These are phyloP conservation scores for Listrodromus nycthemerus DNA, from an alignment of 2,888 invertebrate species.

Conservation along the genomic window DNA sequence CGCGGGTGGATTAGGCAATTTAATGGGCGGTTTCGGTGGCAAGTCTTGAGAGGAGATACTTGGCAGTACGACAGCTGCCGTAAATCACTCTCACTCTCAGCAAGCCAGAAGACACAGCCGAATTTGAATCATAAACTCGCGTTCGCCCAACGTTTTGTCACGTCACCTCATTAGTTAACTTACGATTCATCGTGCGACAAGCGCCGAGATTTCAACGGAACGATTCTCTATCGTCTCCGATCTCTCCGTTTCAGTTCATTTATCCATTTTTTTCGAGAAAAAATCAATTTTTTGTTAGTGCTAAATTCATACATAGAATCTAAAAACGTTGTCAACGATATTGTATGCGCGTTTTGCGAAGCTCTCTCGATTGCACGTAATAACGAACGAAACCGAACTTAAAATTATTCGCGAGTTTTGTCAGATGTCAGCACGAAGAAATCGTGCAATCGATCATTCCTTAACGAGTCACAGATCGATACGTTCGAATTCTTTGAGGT, in stretches of 20 bases:
- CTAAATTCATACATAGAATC: slow-evolving; percentile 27
- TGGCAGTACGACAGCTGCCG: slow-evolving; percentile 68
- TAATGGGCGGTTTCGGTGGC: slow-evolving; percentile 87
- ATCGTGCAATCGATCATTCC: slow-evolving; percentile 41
- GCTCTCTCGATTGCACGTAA: slow-evolving; percentile 10
- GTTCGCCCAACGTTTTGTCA: slow-evolving; percentile 49
- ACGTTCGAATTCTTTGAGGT: slow-evolving; percentile 16
- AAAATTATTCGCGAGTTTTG: slow-evolving; percentile 4
- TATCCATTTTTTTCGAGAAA: background rate
- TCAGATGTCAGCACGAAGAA: slow-evolving; percentile 24
- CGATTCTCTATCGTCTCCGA: slow-evolving; percentile 6
- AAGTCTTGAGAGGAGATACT: slow-evolving; percentile 81
- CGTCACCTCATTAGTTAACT: slow-evolving; percentile 45
- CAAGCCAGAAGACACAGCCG: slow-evolving; percentile 68
- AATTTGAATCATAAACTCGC: slow-evolving; percentile 57
- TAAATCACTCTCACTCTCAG: slow-evolving; percentile 65
- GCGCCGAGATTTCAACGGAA: slow-evolving; percentile 22
- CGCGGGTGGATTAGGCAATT: slow-evolving; percentile 86
- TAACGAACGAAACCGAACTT: background rate
- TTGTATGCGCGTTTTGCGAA: background rate
- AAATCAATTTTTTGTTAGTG: slow-evolving; percentile 5
- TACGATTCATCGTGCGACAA: slow-evolving; percentile 34
- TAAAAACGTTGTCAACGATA: slow-evolving; percentile 7
- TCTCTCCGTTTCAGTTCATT: slow-evolving; percentile 3
- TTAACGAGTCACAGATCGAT: slow-evolving; percentile 23